These are phyloP conservation scores for Scrobipalpa costella DNA, from an alignment of 2,888 invertebrate genomes.

Conservation along the genomic window DNA sequence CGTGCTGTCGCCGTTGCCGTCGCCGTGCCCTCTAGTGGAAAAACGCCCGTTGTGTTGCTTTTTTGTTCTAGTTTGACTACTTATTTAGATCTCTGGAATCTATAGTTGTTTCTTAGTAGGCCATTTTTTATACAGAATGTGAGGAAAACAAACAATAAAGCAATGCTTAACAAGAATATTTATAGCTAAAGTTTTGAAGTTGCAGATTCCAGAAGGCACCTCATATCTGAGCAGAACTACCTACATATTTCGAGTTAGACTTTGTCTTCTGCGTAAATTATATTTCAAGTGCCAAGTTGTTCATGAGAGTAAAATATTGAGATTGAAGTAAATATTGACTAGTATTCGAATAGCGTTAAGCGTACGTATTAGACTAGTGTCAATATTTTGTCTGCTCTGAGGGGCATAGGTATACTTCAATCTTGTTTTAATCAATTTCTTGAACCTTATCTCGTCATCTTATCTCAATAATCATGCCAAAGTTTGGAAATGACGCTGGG, in stretches of 20 bases:
- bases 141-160: neutral
- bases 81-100: neutral
- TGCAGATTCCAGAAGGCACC: no score
- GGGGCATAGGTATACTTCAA: neutral
- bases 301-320: neutral
- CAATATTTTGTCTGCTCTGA: slow-evolving; percentile 1
- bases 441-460: no score
- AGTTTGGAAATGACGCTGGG: no score
- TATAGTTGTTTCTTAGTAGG: neutral
- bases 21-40: neutral
- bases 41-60: neutral
- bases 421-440: neutral
- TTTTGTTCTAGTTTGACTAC: neutral
- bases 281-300: neutral
- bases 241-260: no score
- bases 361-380: neutral
- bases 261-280: neutral
- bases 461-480: no score
- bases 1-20: neutral
- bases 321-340: slow-evolving; percentile 11
- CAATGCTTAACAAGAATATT: no score
- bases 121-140: neutral
- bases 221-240: no score
- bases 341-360: neutral
- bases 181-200: no score